A percentile compares a stretch with the other conserved stretches of the same genome.
Conservation (phyloP, 2,888 invertebrate genomes). For the Schizaphis graminum region DNA sequence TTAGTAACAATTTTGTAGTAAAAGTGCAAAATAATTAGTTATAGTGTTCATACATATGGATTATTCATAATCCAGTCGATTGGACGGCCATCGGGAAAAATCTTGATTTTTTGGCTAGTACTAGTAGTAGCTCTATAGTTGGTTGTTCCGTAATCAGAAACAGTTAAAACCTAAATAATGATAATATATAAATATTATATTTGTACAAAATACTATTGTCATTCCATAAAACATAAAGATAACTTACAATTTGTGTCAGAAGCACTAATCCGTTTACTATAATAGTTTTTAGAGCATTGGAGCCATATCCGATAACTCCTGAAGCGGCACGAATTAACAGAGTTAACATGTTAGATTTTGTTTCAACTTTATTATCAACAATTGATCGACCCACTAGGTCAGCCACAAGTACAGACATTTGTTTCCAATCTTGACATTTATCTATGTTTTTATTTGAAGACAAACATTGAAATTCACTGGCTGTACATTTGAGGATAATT, state of each 20-base stretch:
- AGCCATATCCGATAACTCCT: constrained; percentile 29
- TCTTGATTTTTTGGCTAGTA: background rate
- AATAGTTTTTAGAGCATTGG: constrained; percentile 18
- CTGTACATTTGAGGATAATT: background rate
- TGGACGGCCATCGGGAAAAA: background rate
- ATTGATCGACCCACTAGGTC: constrained; percentile 40
- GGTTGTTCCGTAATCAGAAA: background rate
- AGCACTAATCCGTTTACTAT: constrained; percentile 53
- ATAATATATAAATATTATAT: background rate
- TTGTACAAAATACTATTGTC: background rate
- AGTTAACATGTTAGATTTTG: constrained; percentile 42
- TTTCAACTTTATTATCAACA: background rate
- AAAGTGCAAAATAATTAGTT: background rate
- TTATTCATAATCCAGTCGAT: constrained; percentile 54
- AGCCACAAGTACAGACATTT: constrained; percentile 54
- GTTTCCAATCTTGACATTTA: constrained; percentile 40
- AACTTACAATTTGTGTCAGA: constrained; percentile 46
- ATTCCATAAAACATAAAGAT: background rate
- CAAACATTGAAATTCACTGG: constrained; percentile 29
- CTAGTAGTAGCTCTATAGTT: background rate
- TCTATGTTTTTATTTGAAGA: background rate
- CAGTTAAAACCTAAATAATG: constrained; percentile 28
- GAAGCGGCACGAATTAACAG: constrained; percentile 44
- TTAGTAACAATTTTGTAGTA: background rate
- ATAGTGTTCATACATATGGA: constrained; percentile 29